These are phyloP conservation scores for Muntiacus muntjak DNA, from an alignment of 2,113 vertebrate genomes.

Conservation along the genomic window DNA sequence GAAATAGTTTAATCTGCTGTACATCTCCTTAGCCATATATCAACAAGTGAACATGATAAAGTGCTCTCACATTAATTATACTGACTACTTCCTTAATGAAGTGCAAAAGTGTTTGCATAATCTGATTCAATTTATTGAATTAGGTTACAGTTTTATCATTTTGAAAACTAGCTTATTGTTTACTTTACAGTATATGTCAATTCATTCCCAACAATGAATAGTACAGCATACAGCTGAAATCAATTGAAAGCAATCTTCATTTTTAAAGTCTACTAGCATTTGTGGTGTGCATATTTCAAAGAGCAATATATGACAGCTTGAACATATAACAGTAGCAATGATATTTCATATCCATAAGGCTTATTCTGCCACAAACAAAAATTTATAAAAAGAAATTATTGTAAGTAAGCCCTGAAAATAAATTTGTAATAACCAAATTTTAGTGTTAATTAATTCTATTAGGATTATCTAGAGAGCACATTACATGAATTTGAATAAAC, in stretches of 20 bases:
- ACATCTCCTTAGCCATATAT: conserved; percentile 56
- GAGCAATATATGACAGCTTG: conserved; percentile 9
- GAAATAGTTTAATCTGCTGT: conserved; percentile 44
- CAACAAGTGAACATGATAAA: conserved; percentile 60
- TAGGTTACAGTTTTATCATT: conserved; percentile 65
- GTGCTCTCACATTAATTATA: conserved; percentile 72
- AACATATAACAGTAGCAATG: not conserved
- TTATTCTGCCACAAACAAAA: not conserved
- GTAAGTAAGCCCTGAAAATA: not conserved
- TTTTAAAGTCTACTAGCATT: not conserved
- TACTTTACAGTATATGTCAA: conserved; percentile 49
- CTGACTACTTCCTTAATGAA: conserved; percentile 71
- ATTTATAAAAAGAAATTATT: not conserved
- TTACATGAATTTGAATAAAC: not conserved
- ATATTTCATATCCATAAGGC: not conserved
- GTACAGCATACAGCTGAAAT: conserved; percentile 28
- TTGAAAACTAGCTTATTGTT: conserved; percentile 66
- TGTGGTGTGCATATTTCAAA: conserved; percentile 47
- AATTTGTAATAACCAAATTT: not conserved
- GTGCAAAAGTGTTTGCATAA: conserved; percentile 70
- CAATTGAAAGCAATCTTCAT: conserved; percentile 34
- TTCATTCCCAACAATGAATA: conserved; percentile 56
- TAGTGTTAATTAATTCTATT: not conserved
- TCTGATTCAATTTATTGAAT: conserved; percentile 71
- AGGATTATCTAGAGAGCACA: not conserved